Conservation (phyloP, 2,888 invertebrate genomes). For the Drosophila kambysellisi region DNA sequence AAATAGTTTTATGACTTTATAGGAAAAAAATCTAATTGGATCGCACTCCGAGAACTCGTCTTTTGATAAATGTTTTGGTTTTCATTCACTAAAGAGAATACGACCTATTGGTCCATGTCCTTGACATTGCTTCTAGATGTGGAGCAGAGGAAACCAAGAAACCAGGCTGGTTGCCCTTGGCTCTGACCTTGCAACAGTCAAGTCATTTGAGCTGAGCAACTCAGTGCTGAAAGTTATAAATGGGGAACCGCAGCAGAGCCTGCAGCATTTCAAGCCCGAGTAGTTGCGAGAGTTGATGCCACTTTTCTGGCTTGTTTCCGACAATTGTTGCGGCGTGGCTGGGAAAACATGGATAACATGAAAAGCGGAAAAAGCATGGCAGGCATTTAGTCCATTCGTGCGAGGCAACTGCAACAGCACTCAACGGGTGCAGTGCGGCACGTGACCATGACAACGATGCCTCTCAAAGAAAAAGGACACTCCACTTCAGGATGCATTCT, state of each 20-base stretch:
- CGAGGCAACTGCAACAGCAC: constrained; percentile 55
- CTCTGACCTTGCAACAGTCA: background rate
- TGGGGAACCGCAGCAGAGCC: constrained; percentile 23
- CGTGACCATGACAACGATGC: constrained; percentile 75
- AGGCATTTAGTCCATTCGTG: constrained; percentile 66
- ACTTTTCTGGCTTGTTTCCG: constrained; percentile 76
- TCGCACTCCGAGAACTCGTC: background rate
- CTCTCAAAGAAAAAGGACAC: constrained; percentile 7
- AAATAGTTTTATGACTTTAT: background rate
- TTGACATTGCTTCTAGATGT: background rate
- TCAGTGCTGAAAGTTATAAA: constrained; percentile 17
- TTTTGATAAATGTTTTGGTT: background rate
- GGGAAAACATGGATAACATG: constrained; percentile 42
- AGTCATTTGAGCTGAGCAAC: background rate
- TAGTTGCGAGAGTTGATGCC: constrained; percentile 49
- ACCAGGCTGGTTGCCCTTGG: background rate
- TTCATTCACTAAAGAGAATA: background rate
- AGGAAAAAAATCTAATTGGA: background rate
- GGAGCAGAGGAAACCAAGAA: background rate
- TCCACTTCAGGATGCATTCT: constrained; percentile 8
- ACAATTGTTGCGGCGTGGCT: constrained; percentile 67
- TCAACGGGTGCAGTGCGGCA: constrained; percentile 61
- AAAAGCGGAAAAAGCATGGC: constrained; percentile 63
- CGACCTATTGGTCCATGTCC: background rate
- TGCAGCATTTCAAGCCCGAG: constrained; percentile 26